Evolutionary conservation across 2,113 vertebrate species (phyloP).

Genomic region (Echinops telfairi): DNA sequence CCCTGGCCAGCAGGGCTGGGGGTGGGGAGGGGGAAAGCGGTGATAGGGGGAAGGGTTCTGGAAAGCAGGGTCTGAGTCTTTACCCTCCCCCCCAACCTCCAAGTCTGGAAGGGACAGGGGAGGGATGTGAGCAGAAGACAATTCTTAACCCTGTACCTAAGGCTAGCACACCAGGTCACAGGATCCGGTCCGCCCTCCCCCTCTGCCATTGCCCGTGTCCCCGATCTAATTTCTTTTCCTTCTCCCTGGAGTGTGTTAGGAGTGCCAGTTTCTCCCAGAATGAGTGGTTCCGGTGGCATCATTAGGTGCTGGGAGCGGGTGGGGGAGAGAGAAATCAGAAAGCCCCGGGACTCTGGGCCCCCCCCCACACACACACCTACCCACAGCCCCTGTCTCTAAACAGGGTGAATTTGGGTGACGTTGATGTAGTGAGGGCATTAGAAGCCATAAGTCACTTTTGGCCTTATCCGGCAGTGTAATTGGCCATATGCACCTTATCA

Average conservation of each 20-base stretch:
- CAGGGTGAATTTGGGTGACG: slow-evolving; percentile 85
- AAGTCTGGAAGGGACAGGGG: neutral
- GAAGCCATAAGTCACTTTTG: slow-evolving; percentile 89
- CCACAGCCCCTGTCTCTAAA: slow-evolving; percentile 66
- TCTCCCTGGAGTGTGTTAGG: neutral
- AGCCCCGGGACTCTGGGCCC: slow-evolving; percentile 32
- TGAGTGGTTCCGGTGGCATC: neutral
- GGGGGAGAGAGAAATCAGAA: neutral
- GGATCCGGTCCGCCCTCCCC: neutral
- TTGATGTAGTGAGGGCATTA: slow-evolving; percentile 91
- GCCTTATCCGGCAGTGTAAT: slow-evolving; percentile 84
- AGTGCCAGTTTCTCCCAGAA: neutral
- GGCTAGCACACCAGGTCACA: too few relatives aligned
- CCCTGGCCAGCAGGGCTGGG: neutral
- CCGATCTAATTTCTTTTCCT: slow-evolving; percentile 32
- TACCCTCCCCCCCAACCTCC: neutral
- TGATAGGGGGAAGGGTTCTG: neutral
- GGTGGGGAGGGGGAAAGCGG: too few relatives aligned
- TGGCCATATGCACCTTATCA: slow-evolving; percentile 88
- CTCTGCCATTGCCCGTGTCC: neutral
- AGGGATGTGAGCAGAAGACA: neutral
- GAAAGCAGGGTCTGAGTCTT: neutral
- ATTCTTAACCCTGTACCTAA: neutral
- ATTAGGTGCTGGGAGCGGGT: neutral
- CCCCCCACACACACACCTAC: neutral